These are phyloP conservation scores for Chrysogorgia sp. DNA, from an alignment of 92 coral and sea anemone species.

Conservation along the genomic window DNA sequence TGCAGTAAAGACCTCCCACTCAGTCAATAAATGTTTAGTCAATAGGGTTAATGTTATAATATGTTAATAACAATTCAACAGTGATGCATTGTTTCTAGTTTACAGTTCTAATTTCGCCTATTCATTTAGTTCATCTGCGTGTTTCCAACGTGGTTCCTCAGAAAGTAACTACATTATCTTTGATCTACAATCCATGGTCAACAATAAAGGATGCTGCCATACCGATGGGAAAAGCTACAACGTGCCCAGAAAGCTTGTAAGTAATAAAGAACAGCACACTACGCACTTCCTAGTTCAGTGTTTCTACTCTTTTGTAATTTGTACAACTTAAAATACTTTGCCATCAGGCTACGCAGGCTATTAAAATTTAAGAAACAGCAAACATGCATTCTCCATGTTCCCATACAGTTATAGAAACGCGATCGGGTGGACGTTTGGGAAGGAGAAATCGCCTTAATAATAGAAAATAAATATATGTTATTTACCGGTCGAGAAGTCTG, in stretches of 20 bases:
- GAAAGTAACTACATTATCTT: conserved; percentile 61
- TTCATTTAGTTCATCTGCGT: conserved; percentile 15
- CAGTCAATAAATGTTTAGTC: too few relatives aligned
- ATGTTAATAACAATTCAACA: too few relatives aligned
- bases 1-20: background rate
- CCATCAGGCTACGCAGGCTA: too few relatives aligned
- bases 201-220: conserved; percentile 65
- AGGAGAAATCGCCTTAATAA: too few relatives aligned
- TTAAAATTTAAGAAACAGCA: too few relatives aligned
- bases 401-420: too few relatives aligned
- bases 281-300: background rate
- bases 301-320: background rate
- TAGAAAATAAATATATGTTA: too few relatives aligned
- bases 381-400: too few relatives aligned
- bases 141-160: conserved; percentile 51
- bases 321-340: too few relatives aligned
- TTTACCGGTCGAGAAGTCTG: too few relatives aligned
- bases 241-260: conserved; percentile 63
- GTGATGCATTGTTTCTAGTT: background rate
- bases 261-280: background rate
- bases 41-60: too few relatives aligned
- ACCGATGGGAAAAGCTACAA: conserved; percentile 83
- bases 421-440: too few relatives aligned
- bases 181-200: conserved; percentile 77
- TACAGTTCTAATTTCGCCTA: background rate